Conservation (phyloP, 1,140 invertebrate genomes). For the Pseudomyrmex sp. region DNA sequence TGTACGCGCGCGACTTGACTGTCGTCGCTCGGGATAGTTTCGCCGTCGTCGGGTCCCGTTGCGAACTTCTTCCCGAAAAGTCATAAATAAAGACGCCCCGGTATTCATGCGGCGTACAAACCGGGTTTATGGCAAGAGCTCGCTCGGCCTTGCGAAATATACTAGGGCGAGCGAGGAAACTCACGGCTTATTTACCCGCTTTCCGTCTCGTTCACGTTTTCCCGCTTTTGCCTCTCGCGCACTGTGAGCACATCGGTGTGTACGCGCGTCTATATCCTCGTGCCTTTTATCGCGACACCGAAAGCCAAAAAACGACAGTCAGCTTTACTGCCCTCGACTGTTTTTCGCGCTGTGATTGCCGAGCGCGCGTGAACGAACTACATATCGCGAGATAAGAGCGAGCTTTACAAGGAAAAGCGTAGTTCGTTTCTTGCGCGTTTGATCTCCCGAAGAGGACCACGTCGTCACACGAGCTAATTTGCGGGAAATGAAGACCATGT, state of each 20-base stretch:
- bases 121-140: slow-evolving; percentile 64
- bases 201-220: slow-evolving; percentile 1
- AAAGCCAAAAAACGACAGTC: slow-evolving; percentile 41
- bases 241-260: not conserved
- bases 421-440: not conserved
- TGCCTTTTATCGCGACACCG: slow-evolving; percentile 48
- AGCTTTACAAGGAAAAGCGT: not conserved
- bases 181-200: slow-evolving; percentile 54
- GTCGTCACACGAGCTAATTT: too few species aligned
- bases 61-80: slow-evolving; percentile 62
- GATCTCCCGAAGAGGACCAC: not conserved
- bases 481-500: not conserved
- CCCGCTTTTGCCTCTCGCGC: not conserved
- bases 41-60: slow-evolving; percentile 33
- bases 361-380: slow-evolving; percentile 8
- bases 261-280: not conserved
- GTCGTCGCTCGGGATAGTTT: slow-evolving; percentile 41
- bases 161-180: slow-evolving; percentile 22
- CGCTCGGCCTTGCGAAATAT: slow-evolving; percentile 19
- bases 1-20: slow-evolving; percentile 33
- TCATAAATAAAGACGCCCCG: slow-evolving; percentile 71
- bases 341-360: slow-evolving; percentile 15
- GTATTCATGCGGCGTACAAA: slow-evolving; percentile 72
- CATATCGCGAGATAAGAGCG: not conserved
- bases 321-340: slow-evolving; percentile 1